Evolutionary conservation across 2,797 vertebrate species (phyloP), one percentile per base, ranked within the genome.

Genomic region (Pangasius sanitwongsei): DNA sequence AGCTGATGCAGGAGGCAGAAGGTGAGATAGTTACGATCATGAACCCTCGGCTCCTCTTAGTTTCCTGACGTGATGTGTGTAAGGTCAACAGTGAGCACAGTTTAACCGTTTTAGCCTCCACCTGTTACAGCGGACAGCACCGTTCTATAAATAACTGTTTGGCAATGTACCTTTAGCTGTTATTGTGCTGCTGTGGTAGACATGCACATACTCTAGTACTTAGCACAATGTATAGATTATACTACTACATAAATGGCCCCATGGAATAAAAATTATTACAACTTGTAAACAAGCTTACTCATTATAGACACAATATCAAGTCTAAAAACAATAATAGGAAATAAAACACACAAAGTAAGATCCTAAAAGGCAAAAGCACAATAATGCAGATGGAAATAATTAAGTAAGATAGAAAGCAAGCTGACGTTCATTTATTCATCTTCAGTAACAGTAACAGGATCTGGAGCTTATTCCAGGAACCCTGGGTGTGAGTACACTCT

Each of bases 1-100:
- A 96, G 93, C 96, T 97, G 88, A 94, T 97, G 87, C 95, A 94
- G 87, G 95, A 97, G 53, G 95, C 96, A 86, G 95, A 96, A 95
- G 96, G 97, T 97, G 93, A 91, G 92, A 9, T 48, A 4, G 8
- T 5, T 74, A n/a, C n/a, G 16, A 50, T 28, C 28, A 65, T 59
- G 72, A 61, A 69, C 83, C 78, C 61, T 65, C 84, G 61, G 13
- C 86, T 80, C 70, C 37, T 83, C 41, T 84, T 84, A 18, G 15
- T 50, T 31, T 20, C 8, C 25, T 83, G 59, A 63, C 81, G 12
- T 50, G 59, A n/a, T 81, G 57, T 81, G 61, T 74, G n/a, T 74
- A 67, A 44, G 88, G 85, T 84, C 85, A 84, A 44, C 80, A 31
- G n/a, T 75, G 20, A 86, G 55, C 72, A 67, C 48, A 50, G 48